Percentiles rank a stretch among this genome's conserved stretches.
Evolutionary conservation across 2,113 vertebrate genomes (phyloP).

Genomic region (Perca fluviatilis): DNA sequence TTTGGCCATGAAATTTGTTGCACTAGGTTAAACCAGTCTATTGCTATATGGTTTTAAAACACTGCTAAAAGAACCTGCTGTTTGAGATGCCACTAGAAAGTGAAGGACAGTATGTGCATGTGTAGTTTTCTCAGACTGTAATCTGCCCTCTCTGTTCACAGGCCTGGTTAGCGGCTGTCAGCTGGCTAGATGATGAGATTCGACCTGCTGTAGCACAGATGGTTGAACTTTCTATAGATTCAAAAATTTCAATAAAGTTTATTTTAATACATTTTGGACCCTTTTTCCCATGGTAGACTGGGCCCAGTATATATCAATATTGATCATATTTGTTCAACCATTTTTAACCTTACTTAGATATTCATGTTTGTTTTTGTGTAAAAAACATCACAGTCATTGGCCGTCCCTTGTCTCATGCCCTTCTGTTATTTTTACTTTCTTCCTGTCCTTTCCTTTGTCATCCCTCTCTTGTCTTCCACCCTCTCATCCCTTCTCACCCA

Average conservation of each 20-base stretch:
- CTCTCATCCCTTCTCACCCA: constrained; percentile 63
- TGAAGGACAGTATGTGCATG: constrained; percentile 27
- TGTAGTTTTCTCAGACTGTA: constrained; percentile 57
- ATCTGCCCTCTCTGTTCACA: constrained; percentile 50
- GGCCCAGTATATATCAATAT: background rate
- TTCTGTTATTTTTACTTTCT: constrained; percentile 55
- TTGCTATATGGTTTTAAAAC: constrained; percentile 26
- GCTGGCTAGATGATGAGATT: constrained; percentile 61
- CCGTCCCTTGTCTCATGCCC: constrained; percentile 27
- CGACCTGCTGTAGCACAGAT: constrained; percentile 60
- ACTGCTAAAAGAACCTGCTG: constrained; percentile 26
- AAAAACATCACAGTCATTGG: constrained; percentile 8
- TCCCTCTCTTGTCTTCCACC: constrained; percentile 48
- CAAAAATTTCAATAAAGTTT: constrained; percentile 64
- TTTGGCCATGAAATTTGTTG: constrained; percentile 22
- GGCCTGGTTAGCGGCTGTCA: constrained; percentile 56
- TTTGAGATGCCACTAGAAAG: constrained; percentile 38
- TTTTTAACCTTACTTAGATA: constrained; percentile 2
- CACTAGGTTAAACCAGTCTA: constrained; percentile 30
- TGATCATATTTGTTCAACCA: background rate
- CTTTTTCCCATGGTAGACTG: background rate
- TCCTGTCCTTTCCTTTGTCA: constrained; percentile 46
- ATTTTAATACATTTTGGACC: constrained; percentile 14
- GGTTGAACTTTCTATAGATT: constrained; percentile 51
- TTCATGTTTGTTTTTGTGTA: constrained; percentile 12